phyloP scores from a whole-genome alignment of 2,888 invertebrate genomes.

The Plagodis dolabraria region DNA sequence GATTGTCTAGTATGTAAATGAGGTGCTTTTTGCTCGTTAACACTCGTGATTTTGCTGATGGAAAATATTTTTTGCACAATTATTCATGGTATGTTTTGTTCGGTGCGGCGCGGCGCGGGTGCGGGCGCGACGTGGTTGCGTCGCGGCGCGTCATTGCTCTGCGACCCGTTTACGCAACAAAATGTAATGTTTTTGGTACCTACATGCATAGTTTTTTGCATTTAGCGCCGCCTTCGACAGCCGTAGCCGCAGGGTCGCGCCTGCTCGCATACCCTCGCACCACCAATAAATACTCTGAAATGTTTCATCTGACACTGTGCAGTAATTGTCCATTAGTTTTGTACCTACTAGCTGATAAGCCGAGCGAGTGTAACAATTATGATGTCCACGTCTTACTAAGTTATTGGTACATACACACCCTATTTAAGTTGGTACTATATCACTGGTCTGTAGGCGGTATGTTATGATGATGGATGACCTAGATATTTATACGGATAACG shows the following conservation, averaged over 20 bases:
- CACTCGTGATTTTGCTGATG: conserved; percentile 7
- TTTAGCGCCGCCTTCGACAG: not conserved
- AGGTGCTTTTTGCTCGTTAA: conserved; percentile 13
- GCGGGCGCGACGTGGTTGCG: not conserved
- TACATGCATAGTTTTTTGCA: not conserved
- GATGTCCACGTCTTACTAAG: not conserved
- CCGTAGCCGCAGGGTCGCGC: not conserved
- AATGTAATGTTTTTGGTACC: not conserved
- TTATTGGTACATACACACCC: too few relatives aligned
- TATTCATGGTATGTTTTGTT: conserved; percentile 10
- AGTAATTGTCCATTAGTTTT: not conserved
- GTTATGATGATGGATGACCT: too few relatives aligned
- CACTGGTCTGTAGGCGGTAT: too few relatives aligned
- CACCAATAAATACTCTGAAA: too few relatives aligned
- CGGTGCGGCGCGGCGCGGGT: not conserved
- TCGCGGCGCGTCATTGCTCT: conserved; percentile 4
- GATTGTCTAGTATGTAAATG: conserved; percentile 16
- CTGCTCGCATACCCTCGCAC: too few relatives aligned
- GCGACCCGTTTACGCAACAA: conserved; percentile 1
- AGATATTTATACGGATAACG: too few relatives aligned
- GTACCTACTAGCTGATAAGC: not conserved
- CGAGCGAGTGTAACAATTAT: not conserved
- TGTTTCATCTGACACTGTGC: too few relatives aligned
- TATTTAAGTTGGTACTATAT: too few relatives aligned
- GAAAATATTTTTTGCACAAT: conserved; percentile 21